These are phyloP conservation scores for Chrosomus eos DNA, from an alignment of 2,797 vertebrate species.

Conservation along the genomic window DNA sequence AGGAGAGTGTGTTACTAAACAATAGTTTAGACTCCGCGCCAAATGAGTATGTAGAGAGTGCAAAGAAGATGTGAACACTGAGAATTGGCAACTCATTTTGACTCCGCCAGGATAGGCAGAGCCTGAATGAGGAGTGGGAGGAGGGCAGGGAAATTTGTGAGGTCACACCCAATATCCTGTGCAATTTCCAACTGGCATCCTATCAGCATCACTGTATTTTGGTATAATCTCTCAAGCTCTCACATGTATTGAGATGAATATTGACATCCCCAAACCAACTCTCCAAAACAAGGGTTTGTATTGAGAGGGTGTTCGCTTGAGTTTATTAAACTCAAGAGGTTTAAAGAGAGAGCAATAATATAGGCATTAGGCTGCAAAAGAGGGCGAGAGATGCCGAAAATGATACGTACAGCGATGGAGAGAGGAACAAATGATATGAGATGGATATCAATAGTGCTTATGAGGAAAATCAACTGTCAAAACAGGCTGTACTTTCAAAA, in stretches of 20 bases:
- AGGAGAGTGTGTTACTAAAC: slow-evolving; percentile 22
- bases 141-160: slow-evolving; percentile 37
- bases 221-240: slow-evolving; percentile 13
- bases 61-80: not conserved
- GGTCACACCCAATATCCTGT: slow-evolving; percentile 48
- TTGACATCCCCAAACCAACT: slow-evolving; percentile 5
- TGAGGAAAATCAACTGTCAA: slow-evolving; percentile 33
- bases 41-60: slow-evolving; percentile 18
- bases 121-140: slow-evolving; percentile 23
- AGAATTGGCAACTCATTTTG: slow-evolving; percentile 18
- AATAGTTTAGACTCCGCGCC: slow-evolving; percentile 31
- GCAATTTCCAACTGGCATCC: slow-evolving; percentile 42
- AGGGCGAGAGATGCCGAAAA: not conserved
- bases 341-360: slow-evolving; percentile 21
- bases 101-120: slow-evolving; percentile 32
- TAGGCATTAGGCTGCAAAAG: slow-evolving; percentile 17
- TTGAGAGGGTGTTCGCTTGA: not conserved
- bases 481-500: slow-evolving; percentile 24
- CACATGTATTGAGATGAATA: slow-evolving; percentile 22
- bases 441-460: slow-evolving; percentile 19
- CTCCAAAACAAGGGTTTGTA: slow-evolving; percentile 34
- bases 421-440: slow-evolving; percentile 30
- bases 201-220: slow-evolving; percentile 32
- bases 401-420: slow-evolving; percentile 22
- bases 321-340: slow-evolving; percentile 40